A percentile compares a stretch with the other conserved stretches of the same genome.
Evolutionary conservation across 2,113 vertebrate species (phyloP).

Genomic region (Corythoichthys haematopterus): DNA sequence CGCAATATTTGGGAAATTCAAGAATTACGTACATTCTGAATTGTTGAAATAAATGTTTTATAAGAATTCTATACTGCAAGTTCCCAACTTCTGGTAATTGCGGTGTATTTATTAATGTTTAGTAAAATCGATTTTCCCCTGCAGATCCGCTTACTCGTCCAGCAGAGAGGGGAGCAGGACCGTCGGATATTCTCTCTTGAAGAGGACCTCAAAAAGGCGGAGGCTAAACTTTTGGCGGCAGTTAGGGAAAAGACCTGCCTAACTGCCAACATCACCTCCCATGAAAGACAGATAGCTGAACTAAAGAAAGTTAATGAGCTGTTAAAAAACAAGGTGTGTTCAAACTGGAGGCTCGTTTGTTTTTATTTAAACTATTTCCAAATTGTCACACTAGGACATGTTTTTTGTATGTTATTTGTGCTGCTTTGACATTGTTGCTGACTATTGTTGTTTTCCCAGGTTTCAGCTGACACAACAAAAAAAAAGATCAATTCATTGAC

Average conservation of each 20-base stretch:
- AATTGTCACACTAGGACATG: not conserved
- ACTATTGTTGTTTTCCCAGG: conserved; percentile 53
- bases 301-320: conserved; percentile 84
- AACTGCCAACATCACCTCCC: conserved; percentile 74
- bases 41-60: not conserved
- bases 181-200: conserved; percentile 75
- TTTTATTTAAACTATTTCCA: conserved; percentile 1
- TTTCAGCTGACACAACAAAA: conserved; percentile 83
- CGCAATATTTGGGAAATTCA: not conserved
- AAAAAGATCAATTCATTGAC: conserved; percentile 84
- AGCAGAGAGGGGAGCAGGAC: conserved; percentile 83
- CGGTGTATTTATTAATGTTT: not conserved
- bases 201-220: conserved; percentile 79
- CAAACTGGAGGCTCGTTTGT: not conserved
- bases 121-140: not conserved
- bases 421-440: not conserved
- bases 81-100: not conserved
- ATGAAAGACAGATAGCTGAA: conserved; percentile 84
- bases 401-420: not conserved
- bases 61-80: not conserved
- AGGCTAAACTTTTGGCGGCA: conserved; percentile 79
- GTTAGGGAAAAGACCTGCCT: conserved; percentile 85
- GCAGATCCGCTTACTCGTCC: conserved; percentile 83
- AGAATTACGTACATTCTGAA: not conserved
- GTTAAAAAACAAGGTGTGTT: conserved; percentile 85